Evolutionary conservation across 2,888 invertebrate genomes (phyloP).

Genomic region (Metacarcinus magister): DNA sequence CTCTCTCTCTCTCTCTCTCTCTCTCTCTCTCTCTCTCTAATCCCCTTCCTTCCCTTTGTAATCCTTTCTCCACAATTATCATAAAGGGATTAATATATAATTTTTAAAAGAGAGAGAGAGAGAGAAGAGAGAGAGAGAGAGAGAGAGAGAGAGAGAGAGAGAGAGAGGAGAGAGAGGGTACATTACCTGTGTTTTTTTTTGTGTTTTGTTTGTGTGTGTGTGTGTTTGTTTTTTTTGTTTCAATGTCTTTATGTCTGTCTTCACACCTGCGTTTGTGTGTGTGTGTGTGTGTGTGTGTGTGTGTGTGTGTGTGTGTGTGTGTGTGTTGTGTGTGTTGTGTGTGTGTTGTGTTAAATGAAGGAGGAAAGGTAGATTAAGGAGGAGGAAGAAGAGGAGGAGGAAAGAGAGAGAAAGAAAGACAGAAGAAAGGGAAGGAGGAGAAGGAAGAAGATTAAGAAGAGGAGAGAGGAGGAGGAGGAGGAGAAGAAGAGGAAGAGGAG

Average conservation of each 20-base stretch:
- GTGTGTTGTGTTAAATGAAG: too few species aligned
- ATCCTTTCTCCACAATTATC: too few species aligned
- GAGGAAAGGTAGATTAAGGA: not conserved
- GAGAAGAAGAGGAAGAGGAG: not conserved
- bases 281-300: too few species aligned
- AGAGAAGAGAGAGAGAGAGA: not conserved
- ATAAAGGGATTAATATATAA: not conserved
- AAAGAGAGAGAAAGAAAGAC: not conserved
- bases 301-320: too few species aligned
- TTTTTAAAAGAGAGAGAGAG: not conserved
- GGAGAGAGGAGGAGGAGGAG: not conserved
- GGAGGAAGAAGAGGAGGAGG: not conserved
- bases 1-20: constrained; percentile 14
- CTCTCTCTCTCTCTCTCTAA: not conserved
- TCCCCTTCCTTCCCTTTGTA: not conserved
- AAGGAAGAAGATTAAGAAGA: not conserved
- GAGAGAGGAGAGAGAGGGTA: too few species aligned
- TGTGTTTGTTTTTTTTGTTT: too few species aligned
- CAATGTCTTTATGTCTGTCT: too few species aligned
- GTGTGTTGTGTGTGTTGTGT: too few species aligned
- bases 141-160: not conserved
- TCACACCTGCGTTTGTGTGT: too few species aligned
- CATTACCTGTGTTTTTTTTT: too few species aligned
- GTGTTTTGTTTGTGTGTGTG: too few species aligned
- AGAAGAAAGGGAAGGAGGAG: not conserved